Percentiles rank a stretch among this genome's conserved stretches.
phyloP scores from a whole-genome alignment of 2,888 invertebrate genomes.

The Pandemis cinnamomeana region DNA sequence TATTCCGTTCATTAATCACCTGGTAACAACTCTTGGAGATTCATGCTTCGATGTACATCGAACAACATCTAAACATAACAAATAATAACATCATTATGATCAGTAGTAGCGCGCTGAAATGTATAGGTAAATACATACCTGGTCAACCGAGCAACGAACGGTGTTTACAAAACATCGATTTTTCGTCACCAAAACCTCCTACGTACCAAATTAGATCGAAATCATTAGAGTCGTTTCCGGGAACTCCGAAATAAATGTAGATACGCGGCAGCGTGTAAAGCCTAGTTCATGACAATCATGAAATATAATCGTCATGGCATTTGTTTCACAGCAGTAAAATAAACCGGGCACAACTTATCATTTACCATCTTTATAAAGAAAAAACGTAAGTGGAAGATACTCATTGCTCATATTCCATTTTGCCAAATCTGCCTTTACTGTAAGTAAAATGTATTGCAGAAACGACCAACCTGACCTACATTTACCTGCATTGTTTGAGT shows the following conservation, averaged over 20 bases:
- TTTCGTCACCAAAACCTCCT: too few relatives aligned
- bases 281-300: background rate
- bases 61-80: too few relatives aligned
- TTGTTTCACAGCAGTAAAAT: background rate
- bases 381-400: background rate
- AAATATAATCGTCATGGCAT: background rate
- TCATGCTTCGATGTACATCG: background rate
- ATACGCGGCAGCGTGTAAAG: too few relatives aligned
- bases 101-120: too few relatives aligned
- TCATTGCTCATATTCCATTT: background rate
- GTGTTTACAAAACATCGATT: too few relatives aligned
- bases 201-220: too few relatives aligned
- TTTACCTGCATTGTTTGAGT: slow-evolving; percentile 33
- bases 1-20: slow-evolving; percentile 14
- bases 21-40: slow-evolving; percentile 5
- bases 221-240: too few relatives aligned
- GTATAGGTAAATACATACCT: too few relatives aligned
- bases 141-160: too few relatives aligned
- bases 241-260: too few relatives aligned
- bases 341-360: background rate
- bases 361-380: background rate
- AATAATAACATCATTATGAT: too few relatives aligned
- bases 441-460: slow-evolving; percentile 18
- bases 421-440: background rate
- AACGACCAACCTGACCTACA: slow-evolving; percentile 32